A percentile compares a stretch with the other conserved stretches of the same genome.
Evolutionary conservation across 2,113 vertebrate species (phyloP).

Genomic region (Rhinichthys klamathensis): DNA sequence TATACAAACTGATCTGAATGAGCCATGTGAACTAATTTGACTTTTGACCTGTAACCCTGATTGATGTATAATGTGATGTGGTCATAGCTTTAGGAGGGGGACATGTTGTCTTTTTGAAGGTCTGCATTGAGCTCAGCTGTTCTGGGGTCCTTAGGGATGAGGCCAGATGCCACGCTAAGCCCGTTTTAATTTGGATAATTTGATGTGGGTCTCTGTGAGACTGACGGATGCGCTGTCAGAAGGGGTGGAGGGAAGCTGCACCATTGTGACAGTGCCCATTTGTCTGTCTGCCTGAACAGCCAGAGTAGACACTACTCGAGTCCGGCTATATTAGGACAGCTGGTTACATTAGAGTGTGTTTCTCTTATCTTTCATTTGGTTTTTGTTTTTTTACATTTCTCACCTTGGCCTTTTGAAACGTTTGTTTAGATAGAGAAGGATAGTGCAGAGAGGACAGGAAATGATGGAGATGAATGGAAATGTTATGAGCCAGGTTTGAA

Average conservation of each 20-base stretch:
- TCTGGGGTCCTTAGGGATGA: conserved; percentile 40
- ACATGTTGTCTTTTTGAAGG: neutral
- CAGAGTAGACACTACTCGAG: conserved; percentile 45
- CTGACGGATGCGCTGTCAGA: conserved; percentile 64
- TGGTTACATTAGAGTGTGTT: neutral
- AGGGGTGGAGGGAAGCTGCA: conserved; percentile 43
- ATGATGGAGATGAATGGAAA: neutral
- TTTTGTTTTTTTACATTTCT: neutral
- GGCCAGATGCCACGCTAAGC: conserved; percentile 53
- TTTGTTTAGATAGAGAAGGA: neutral
- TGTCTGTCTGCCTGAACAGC: conserved; percentile 62
- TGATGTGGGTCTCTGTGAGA: conserved; percentile 33
- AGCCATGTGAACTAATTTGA: neutral
- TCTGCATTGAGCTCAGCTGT: conserved; percentile 52
- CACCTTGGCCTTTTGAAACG: neutral
- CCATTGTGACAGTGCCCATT: conserved; percentile 65
- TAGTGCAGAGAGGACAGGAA: neutral
- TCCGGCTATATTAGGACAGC: neutral
- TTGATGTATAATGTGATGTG: conserved; percentile 13
- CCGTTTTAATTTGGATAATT: conserved; percentile 62
- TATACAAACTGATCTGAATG: neutral
- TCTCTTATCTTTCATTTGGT: conserved; percentile 16
- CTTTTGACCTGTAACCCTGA: conserved; percentile 15
- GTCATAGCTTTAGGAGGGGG: neutral
- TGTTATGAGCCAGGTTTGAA: neutral